Base-by-base conservation (phyloP, 2,888 invertebrate genomes). In the Drosophila algonquin region DNA sequence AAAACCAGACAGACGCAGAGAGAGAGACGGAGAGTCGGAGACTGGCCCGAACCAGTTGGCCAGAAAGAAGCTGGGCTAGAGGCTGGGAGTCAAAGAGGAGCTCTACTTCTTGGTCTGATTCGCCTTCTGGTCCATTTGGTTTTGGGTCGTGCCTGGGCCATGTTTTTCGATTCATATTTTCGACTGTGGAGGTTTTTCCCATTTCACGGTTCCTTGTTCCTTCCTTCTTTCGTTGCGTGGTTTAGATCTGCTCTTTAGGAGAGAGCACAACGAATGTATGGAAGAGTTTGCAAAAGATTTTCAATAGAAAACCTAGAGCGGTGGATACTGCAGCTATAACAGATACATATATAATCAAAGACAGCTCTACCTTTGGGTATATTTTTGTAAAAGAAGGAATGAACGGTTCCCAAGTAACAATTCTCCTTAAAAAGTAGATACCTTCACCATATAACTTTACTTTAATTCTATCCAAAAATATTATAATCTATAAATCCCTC, bases 101-200 rank as follows among this genome's bases (percentile, higher is more conserved):
- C 50, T 63, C 30, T 51, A 47, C 59, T 60, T 56, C 69, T 56
- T 68, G 63, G 65, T 54, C 65, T 46, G 60, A 24, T 56, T 32
- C 63, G 56, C 60, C 53, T 75, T 65, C 54, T 65, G 65, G 47
- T 53, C 60, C 67, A 62, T 59, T 74, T 58, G 30, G 61, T 68
- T 74, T 69, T 69, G 51, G 47, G 62, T 50, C 58, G 50, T 69
- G 57, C 46, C 53, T 55, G 55, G 56, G 47, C 53, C 58, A 45
- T 60, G 63, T 57, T 48, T 75, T 62, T 52, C 45, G 50, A 63
- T 63, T 55, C 54, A 63, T 67, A 54, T 63, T 65, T 47, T 61
- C 46, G 45, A 32, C 24, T 35, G 55, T 60, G 55, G 59, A 60
- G 69, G 69, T 68, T 71, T 58, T 56, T 62, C 52, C 21, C 53